Conservation (phyloP, 2,113 vertebrate genomes). For the Amia ocellicauda region DNA sequence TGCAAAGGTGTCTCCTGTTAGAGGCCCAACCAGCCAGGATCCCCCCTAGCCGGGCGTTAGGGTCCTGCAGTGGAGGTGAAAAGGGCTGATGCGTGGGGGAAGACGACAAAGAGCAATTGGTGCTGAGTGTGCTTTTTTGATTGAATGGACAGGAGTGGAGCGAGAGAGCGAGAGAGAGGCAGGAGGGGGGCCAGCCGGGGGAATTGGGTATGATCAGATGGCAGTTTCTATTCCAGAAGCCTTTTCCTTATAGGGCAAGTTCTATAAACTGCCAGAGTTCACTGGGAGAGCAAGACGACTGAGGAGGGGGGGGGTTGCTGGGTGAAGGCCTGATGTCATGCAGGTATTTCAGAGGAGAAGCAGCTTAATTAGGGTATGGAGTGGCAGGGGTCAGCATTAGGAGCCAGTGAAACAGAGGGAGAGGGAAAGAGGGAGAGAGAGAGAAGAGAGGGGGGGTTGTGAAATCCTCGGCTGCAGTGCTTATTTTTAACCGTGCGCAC, state of each 20-base stretch:
- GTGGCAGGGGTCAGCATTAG: constrained; percentile 16
- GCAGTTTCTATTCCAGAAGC: constrained; percentile 79
- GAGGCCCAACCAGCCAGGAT: too few relatives aligned
- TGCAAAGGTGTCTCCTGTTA: too few relatives aligned
- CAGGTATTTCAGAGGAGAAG: constrained; percentile 36
- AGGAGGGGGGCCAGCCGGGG: too few relatives aligned
- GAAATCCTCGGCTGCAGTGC: too few relatives aligned
- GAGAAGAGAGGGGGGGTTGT: neutral
- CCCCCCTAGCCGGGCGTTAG: too few relatives aligned
- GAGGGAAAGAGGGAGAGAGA: constrained; percentile 3
- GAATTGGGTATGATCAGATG: constrained; percentile 70
- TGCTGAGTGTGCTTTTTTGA: too few relatives aligned
- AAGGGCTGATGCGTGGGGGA: too few relatives aligned
- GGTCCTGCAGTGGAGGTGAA: too few relatives aligned
- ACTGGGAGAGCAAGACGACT: constrained; percentile 35
- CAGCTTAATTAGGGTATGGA: constrained; percentile 33
- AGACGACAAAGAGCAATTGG: too few relatives aligned
- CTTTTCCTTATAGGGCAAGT: constrained; percentile 73
- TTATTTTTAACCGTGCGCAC: too few relatives aligned
- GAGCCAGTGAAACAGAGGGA: constrained; percentile 4
- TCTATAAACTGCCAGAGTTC: constrained; percentile 72
- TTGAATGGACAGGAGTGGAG: too few relatives aligned
- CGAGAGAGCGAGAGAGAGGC: too few relatives aligned
- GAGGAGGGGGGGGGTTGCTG: constrained; percentile 18
- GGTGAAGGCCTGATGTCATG: constrained; percentile 36